Evolutionary conservation across 2,797 vertebrate genomes (phyloP).

Genomic region (Crenichthys baileyi): DNA sequence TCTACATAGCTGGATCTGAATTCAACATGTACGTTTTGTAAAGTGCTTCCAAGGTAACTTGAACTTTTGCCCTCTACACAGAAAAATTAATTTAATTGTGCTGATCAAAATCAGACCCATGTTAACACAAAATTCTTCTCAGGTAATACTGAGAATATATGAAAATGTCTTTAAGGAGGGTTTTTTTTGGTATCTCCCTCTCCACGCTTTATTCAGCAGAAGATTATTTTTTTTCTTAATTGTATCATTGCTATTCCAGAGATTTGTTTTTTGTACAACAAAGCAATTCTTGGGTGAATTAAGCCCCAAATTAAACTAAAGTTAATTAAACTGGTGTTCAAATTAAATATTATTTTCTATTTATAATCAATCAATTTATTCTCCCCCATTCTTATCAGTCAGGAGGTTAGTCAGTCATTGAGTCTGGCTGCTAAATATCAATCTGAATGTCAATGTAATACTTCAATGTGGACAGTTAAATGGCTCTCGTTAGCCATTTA

Average conservation of each 20-base stretch:
- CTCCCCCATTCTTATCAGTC: conserved; percentile 54
- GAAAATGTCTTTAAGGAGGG: background rate
- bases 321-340: background rate
- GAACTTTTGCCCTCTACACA: too few relatives aligned
- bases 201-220: background rate
- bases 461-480: conserved; percentile 33
- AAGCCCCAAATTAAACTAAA: background rate
- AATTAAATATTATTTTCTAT: background rate
- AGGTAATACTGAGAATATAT: background rate
- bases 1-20: too few relatives aligned
- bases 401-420: conserved; percentile 49
- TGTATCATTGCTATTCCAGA: background rate
- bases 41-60: too few relatives aligned
- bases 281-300: background rate
- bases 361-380: conserved; percentile 5
- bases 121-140: background rate
- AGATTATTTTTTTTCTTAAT: background rate
- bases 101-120: too few relatives aligned
- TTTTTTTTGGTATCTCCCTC: background rate
- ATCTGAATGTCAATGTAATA: conserved; percentile 50
- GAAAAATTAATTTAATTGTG: too few relatives aligned
- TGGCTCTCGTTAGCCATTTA: conserved; percentile 70
- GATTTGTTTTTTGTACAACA: background rate
- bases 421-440: conserved; percentile 46
- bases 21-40: too few relatives aligned